Base-by-base conservation (phyloP, 2,797 vertebrate genomes). In the Pseudotriccus pelzelni region DNA sequence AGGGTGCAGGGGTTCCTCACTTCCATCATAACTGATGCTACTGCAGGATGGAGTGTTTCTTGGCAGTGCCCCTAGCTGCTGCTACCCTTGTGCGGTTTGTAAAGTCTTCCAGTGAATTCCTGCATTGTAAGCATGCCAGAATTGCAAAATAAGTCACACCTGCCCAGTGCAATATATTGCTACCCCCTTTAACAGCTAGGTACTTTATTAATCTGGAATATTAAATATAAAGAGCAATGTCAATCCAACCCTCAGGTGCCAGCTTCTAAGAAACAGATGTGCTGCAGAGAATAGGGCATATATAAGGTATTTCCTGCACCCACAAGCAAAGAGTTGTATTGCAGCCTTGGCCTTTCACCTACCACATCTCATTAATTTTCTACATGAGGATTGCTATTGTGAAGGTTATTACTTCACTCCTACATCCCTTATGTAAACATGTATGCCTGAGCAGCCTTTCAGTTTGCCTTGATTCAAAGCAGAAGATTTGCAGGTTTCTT, bases 301-400 rank as follows among this genome's bases (percentile, higher is more conserved):
- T 37, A 25, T 23, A 68, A 89, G 17, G 34, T 53, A 75, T 84
- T 91, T 89, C 58, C 78, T 94, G 73, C 14, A 63, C 39, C 32
- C 56, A 34, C 36, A 68, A 87, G 47, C 50, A 73, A 56, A 58
- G 34, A 81, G 18, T 68, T 47, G 50, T 30, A 43, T 67, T 91
- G 43, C 46, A 91, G 30, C 55, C 43, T 92, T 88, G 82, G 32
- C 87, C 82, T 93, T 93, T 56, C 28, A 60, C 73, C 66, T 82
- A 36, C 47, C 64, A 90, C 47, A 50, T 90, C 70, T 77, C 47
- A 82, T 89, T 85, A 55, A 84, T 95, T 76, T 86, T 81, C 87
- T 88, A 4, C 27, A 15, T 52, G 62, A 78, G 25, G 47, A 76
- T 72, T 92, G 68, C 62, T 84, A 0, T 81, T 67, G 36, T 76